These are phyloP conservation scores for Caenorhabditis sp. DNA, from an alignment of 2,888 invertebrate species.

Conservation along the genomic window DNA sequence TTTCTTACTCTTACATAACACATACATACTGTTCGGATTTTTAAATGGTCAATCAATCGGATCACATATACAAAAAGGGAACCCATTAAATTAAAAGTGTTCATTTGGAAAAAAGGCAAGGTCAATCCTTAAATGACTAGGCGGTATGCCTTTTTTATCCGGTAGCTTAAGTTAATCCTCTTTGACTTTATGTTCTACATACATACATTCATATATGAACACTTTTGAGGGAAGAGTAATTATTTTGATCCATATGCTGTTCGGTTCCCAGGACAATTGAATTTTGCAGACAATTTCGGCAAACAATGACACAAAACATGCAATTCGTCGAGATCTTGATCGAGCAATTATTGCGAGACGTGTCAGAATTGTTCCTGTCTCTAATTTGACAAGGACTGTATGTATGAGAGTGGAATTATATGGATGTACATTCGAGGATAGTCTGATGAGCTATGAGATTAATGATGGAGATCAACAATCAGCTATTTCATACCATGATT, in stretches of 20 bases:
- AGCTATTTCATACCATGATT: constrained; percentile 40
- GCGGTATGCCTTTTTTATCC: constrained; percentile 30
- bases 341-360: constrained; percentile 82
- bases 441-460: constrained; percentile 80
- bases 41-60: background rate
- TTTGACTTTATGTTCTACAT: background rate
- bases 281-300: constrained; percentile 80
- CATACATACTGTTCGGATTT: constrained; percentile 2
- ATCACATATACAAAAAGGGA: background rate
- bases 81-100: background rate
- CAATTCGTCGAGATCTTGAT: constrained; percentile 81
- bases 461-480: constrained; percentile 65
- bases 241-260: background rate
- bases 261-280: background rate
- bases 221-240: background rate
- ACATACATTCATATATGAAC: background rate
- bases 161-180: constrained; percentile 28
- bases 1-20: constrained; percentile 37
- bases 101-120: constrained; percentile 2
- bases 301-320: constrained; percentile 86
- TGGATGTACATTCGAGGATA: constrained; percentile 87
- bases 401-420: constrained; percentile 91
- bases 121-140: constrained; percentile 42
- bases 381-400: constrained; percentile 83
- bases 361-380: constrained; percentile 85